Base-by-base conservation (phyloP, 2,888 invertebrate genomes). In the Trissolcus brochymenae region DNA sequence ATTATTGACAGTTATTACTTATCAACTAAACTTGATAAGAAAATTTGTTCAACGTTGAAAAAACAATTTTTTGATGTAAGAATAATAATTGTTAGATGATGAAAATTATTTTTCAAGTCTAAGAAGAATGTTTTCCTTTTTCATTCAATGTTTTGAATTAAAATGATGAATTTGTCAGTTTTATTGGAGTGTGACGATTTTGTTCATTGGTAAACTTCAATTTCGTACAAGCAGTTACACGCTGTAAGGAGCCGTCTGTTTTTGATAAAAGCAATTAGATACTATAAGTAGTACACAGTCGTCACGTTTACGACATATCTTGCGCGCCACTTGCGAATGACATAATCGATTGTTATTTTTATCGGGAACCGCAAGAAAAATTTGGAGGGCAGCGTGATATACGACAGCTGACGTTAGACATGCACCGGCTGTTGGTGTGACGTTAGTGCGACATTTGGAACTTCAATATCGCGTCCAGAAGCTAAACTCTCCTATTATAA, bases 361-460 rank as follows among this genome's bases (percentile, higher is more conserved):
- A 75, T 75, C 64, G 46, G 61, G 40, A 46, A 72, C 72, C 72
- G 49, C 75, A 65, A 71, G 78, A 73, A 75, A 75, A 78, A 78
- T 75, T 55, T 50, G 68, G 73, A 61, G 73, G 79, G 70, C 62
- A 62, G 61, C 50, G 57, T 79, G 73, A 76, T 74, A 79, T 66
- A 73, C 66, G 80, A 80, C 86, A 87, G 87, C 87, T 87, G 87
- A 84, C 84, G 84, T 80, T 82, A 76, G 79, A 73, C 71, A 67
- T 84, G 82, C 85, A 85, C 86, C 86, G 87, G 87, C 86, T 87
- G 87, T 83, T 83, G 79, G 78, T 81, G 82, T 84, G 84, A 86
- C 84, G 85, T 85, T 82, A 80, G 79, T 72, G 80, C 81, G 80
- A 83, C 84, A 82, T 83, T 86, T 82, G 83, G 82, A 81, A 79